These are phyloP conservation scores for Solea senegalensis DNA, from an alignment of 2,113 vertebrate species.

Conservation along the genomic window DNA sequence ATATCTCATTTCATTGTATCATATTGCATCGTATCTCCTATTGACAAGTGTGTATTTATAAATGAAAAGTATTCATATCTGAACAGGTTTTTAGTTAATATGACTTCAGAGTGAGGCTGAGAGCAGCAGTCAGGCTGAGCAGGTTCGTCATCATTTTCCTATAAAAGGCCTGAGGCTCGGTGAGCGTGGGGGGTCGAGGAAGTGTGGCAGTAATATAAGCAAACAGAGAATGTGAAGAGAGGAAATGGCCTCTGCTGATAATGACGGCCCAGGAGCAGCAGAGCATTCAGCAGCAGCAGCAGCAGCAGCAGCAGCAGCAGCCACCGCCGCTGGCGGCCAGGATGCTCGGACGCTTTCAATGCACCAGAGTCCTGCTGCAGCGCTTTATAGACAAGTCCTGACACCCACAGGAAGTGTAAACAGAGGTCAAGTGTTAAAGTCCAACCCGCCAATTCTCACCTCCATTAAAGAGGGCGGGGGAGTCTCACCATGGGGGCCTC, in stretches of 20 bases:
- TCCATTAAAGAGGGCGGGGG: constrained; percentile 74
- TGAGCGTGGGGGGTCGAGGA: constrained; percentile 47
- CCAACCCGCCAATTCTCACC: constrained; percentile 84
- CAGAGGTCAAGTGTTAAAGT: constrained; percentile 83
- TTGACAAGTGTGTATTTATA: too few relatives aligned
- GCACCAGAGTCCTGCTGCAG: constrained; percentile 36
- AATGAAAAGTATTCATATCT: too few relatives aligned
- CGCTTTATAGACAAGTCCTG: constrained; percentile 69
- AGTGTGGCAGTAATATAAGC: constrained; percentile 68
- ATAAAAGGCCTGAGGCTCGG: constrained; percentile 32
- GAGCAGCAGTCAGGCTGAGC: neutral
- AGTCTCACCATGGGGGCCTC: constrained; percentile 47
- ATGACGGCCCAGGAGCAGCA: constrained; percentile 55
- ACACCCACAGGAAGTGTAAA: constrained; percentile 83
- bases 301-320: constrained; percentile 3
- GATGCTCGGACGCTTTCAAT: constrained; percentile 57
- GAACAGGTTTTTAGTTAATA: too few relatives aligned
- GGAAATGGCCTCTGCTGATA: constrained; percentile 64
- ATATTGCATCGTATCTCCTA: too few relatives aligned
- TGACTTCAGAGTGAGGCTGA: neutral
- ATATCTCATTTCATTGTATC: too few relatives aligned
- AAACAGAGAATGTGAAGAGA: constrained; percentile 71
- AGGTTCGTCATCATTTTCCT: constrained; percentile 38
- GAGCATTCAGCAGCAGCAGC: constrained; percentile 51
- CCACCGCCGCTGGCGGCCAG: neutral